Percentiles rank a stretch among this genome's conserved stretches.
Conservation (phyloP, 2,797 vertebrate genomes). For the Bovichtus diacanthus region DNA sequence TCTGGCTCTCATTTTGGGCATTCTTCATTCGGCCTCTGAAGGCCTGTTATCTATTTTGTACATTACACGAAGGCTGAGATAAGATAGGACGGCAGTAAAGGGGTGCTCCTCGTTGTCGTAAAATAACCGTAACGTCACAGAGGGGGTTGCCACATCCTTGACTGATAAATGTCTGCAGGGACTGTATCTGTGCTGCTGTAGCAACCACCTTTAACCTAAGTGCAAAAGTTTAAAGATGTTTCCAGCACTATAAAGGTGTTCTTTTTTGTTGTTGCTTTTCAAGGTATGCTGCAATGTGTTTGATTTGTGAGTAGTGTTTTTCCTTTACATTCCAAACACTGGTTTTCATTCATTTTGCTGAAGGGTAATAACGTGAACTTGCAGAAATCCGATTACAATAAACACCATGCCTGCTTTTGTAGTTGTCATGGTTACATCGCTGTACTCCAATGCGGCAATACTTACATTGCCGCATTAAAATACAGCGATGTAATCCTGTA, state of each 20-base stretch:
- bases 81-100: constrained; percentile 45
- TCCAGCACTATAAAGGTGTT: background rate
- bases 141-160: constrained; percentile 4
- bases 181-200: constrained; percentile 1
- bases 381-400: background rate
- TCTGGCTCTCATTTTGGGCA: constrained; percentile 43
- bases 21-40: constrained; percentile 19
- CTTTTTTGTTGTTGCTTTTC: no score
- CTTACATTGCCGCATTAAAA: no score
- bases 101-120: constrained; percentile 28
- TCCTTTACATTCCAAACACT: no score
- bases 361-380: background rate
- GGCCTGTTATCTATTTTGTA: constrained; percentile 22
- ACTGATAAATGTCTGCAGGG: constrained; percentile 31
- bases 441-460: no score
- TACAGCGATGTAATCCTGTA: no score
- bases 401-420: background rate
- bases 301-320: background rate
- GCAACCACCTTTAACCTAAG: background rate
- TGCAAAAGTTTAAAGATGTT: background rate
- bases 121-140: constrained; percentile 11
- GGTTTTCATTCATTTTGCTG: background rate
- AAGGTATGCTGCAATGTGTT: background rate
- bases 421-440: background rate
- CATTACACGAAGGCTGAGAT: constrained; percentile 36